Evolutionary conservation across 1,140 invertebrate genomes (phyloP).

Genomic region (Drosophila ohnishii): DNA sequence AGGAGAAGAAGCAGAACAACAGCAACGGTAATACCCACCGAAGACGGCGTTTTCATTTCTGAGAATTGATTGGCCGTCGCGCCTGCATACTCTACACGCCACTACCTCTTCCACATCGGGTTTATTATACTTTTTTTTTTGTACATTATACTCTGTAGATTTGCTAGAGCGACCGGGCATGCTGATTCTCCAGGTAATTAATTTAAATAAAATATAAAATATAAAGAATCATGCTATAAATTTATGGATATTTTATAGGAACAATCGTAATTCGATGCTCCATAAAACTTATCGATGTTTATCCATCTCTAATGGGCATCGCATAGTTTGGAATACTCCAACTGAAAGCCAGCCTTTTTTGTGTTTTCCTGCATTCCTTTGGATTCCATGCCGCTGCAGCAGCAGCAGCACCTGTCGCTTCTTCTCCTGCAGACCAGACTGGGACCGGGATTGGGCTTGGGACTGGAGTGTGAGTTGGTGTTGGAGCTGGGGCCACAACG

Average conservation of each 20-base stretch:
- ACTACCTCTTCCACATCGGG: constrained; percentile 42
- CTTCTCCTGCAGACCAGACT: constrained; percentile 28
- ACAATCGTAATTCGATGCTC: neutral
- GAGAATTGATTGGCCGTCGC: constrained; percentile 79
- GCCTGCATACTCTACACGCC: constrained; percentile 59
- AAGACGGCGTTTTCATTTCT: constrained; percentile 80
- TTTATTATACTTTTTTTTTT: constrained; percentile 12
- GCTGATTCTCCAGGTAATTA: neutral
- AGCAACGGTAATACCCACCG: constrained; percentile 55
- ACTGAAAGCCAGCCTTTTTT: constrained; percentile 27
- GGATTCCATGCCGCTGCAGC: constrained; percentile 28
- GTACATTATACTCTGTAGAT: constrained; percentile 12
- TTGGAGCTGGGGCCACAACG: constrained; percentile 40
- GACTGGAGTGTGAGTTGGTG: neutral
- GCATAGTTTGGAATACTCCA: neutral
- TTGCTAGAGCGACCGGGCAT: neutral
- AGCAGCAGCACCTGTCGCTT: constrained; percentile 33
- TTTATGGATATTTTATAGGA: neutral
- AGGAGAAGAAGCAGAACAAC: constrained; percentile 41
- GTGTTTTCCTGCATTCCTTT: constrained; percentile 60
- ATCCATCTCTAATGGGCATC: neutral
- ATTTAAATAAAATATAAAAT: too few relatives aligned
- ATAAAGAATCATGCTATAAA: neutral
- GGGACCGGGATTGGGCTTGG: constrained; percentile 2
- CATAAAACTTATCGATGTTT: neutral